phyloP scores from a whole-genome alignment of 2,113 vertebrate species.

The Protobothrops flavoviridis region DNA sequence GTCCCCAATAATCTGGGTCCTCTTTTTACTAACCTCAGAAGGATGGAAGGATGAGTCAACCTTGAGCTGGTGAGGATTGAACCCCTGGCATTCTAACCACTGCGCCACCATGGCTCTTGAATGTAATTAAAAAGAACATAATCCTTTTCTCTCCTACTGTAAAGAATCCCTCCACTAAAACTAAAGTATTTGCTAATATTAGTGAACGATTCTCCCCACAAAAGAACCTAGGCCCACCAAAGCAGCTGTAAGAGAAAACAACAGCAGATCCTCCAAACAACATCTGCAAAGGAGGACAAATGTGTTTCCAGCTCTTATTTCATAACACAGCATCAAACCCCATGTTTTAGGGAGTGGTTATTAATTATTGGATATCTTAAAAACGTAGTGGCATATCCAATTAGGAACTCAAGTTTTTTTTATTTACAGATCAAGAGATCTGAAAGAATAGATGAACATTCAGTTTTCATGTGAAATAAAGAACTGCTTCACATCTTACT shows the following conservation, averaged over 20 bases:
- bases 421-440: background rate
- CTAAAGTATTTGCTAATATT: background rate
- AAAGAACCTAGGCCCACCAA: background rate
- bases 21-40: background rate
- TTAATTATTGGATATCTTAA: background rate
- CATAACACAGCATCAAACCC: background rate
- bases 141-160: background rate
- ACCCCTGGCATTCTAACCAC: background rate
- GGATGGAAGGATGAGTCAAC: background rate
- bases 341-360: background rate
- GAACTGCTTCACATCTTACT: background rate
- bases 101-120: background rate
- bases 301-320: background rate
- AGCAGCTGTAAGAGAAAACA: background rate
- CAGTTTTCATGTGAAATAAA: slow-evolving; percentile 5
- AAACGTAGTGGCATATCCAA: background rate
- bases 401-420: background rate
- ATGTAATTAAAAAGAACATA: background rate
- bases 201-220: background rate
- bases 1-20: background rate
- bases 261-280: background rate
- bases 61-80: background rate
- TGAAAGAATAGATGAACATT: background rate
- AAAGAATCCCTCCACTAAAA: background rate
- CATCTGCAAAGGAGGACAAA: background rate